Evolutionary conservation across 2,888 invertebrate species (phyloP), one percentile per base, ranked within the genome.

Genomic region (Pocota personata): DNA sequence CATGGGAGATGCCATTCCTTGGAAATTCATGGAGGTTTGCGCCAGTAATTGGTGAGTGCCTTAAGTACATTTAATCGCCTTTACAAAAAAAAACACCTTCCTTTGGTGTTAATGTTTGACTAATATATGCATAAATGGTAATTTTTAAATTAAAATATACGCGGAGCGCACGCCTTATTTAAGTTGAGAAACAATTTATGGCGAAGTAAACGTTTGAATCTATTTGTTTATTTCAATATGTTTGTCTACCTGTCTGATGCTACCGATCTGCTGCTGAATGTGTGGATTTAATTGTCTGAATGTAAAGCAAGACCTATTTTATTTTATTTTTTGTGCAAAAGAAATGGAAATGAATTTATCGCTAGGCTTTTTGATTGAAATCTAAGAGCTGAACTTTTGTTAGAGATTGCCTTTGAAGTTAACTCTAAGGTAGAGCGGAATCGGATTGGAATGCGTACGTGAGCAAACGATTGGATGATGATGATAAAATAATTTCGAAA

Each of bases 1-100:
- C 96, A 16, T 95, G 93, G 92, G 95, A 95, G 62, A 91, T 96
- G 90, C 96, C 96, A 0, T 75, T 96, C 57, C 93, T 97, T 62
- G 97, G 97, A 72, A 97, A 97, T 91, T 95, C 96, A 3, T 97
- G 97, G 97, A 93, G 96, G 88, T 96, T 97, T 91, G 95, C 96
- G 62, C 94, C 95, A 5, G 89, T 94, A 76, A 94, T 95, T 89
- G 95, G 95, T 95, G 92, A 92, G 90, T 89, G 24, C 55, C 16
- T 57, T 57, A 32, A 27, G 21, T 8, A 40, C 21, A 30, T n/a
- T 10, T 6, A 16, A 8, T 14, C n/a, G 2, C 4, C 21, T n/a
- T 43, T 37, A 6, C n/a, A n/a, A n/a, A n/a, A n/a, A n/a, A n/a
- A n/a, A n/a, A n/a, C 21, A 58, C 40, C 30, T 24, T 21, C 0